A percentile compares a stretch with the other conserved stretches of the same genome.
phyloP scores from a whole-genome alignment of 2,888 invertebrate species.

The Ennomos quercinarius region DNA sequence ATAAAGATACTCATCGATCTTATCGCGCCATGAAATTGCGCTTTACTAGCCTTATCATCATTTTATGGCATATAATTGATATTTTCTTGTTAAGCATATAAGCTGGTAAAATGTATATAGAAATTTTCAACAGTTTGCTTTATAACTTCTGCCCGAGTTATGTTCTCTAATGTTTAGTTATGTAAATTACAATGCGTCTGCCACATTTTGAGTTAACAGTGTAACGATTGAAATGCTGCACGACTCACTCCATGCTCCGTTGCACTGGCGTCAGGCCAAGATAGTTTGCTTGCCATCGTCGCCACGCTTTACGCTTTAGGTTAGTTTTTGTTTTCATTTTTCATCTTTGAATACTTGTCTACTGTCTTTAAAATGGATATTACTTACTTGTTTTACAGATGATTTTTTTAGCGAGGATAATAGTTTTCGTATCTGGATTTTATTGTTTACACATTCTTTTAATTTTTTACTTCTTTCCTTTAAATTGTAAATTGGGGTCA shows the following conservation, averaged over 20 bases:
- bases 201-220: conserved; percentile 24
- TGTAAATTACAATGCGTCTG: conserved; percentile 19
- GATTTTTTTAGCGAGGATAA: not conserved
- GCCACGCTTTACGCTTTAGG: conserved; percentile 19
- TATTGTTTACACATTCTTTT: too few species aligned
- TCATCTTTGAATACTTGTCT: conserved; percentile 26
- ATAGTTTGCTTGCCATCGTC: conserved; percentile 29
- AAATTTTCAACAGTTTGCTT: too few species aligned
- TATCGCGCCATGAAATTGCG: conserved; percentile 35
- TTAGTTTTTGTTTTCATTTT: conserved; percentile 21
- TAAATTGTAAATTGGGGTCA: too few species aligned
- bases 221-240: conserved; percentile 28
- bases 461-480: not conserved
- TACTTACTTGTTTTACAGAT: conserved; percentile 23
- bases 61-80: conserved; percentile 41
- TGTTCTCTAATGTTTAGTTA: not conserved
- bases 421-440: not conserved
- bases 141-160: too few species aligned
- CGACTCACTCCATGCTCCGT: conserved; percentile 29
- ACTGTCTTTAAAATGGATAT: conserved; percentile 13
- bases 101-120: too few species aligned
- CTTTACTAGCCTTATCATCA: conserved; percentile 37
- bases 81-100: conserved; percentile 6
- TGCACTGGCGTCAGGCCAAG: conserved; percentile 40
- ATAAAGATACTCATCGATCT: conserved; percentile 39